Conservation (phyloP, 2,888 invertebrate species). For the Dermolepida albohirtum region DNA sequence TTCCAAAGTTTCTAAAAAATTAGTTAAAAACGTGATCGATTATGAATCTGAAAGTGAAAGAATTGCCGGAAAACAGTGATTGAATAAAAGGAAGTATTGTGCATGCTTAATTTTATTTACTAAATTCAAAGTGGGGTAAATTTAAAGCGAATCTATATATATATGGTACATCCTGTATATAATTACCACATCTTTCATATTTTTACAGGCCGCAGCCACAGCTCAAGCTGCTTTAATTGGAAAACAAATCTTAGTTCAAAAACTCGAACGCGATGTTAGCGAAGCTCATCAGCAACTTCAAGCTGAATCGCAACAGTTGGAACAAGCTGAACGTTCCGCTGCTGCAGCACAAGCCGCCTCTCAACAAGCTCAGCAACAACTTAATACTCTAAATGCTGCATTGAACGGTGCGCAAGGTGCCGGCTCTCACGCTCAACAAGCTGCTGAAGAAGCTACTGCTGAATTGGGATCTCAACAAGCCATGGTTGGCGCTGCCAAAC, state of each 20-base stretch:
- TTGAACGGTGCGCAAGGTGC: slow-evolving; percentile 82
- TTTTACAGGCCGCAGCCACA: slow-evolving; percentile 71
- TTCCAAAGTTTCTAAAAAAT: too few relatives aligned
- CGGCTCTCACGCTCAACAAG: slow-evolving; percentile 79
- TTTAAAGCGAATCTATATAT: too few relatives aligned
- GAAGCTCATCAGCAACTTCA: slow-evolving; percentile 77
- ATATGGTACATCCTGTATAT: too few relatives aligned
- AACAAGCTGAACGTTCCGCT: slow-evolving; percentile 79
- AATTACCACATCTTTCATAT: too few relatives aligned
- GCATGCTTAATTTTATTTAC: not conserved
- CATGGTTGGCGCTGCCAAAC: slow-evolving; percentile 82
- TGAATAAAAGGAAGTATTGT: not conserved
- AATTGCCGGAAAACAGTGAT: too few relatives aligned
- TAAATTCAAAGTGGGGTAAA: too few relatives aligned
- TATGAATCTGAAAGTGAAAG: too few relatives aligned
- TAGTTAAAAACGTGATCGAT: too few relatives aligned
- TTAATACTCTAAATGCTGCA: slow-evolving; percentile 79
- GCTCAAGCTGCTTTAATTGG: slow-evolving; percentile 76
- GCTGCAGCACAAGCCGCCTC: slow-evolving; percentile 79
- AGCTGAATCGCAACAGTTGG: slow-evolving; percentile 78
- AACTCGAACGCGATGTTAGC: slow-evolving; percentile 80
- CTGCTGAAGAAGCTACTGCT: slow-evolving; percentile 79
- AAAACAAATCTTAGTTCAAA: slow-evolving; percentile 68
- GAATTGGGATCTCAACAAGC: slow-evolving; percentile 79
- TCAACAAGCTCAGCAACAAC: slow-evolving; percentile 68